phyloP scores from a whole-genome alignment of 2,113 vertebrate species.

The Mus pahari region DNA sequence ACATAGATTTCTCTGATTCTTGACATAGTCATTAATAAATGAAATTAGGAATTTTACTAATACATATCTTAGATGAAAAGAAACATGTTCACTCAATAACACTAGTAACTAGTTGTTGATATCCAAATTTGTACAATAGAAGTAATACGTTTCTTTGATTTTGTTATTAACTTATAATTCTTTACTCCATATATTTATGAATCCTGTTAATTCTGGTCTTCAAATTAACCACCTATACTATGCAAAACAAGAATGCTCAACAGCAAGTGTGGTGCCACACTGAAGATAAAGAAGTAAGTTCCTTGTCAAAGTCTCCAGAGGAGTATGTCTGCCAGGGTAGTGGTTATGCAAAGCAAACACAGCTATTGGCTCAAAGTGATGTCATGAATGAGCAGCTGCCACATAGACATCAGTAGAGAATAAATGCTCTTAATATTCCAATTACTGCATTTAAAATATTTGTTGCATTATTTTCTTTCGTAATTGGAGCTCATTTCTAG shows the following conservation, averaged over 20 bases:
- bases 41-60: background rate
- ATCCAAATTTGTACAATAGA: background rate
- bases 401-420: background rate
- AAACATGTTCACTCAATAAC: background rate
- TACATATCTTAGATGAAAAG: constrained; percentile 2
- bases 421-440: background rate
- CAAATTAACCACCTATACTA: background rate
- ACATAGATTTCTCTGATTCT: background rate
- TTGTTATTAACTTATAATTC: background rate
- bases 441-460: background rate
- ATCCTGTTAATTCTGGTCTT: background rate
- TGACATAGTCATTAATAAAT: background rate
- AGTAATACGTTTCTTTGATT: background rate
- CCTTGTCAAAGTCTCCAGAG: constrained; percentile 9
- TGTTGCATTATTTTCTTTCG: background rate
- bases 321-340: constrained; percentile 26
- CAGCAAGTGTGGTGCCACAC: background rate
- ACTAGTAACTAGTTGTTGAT: background rate
- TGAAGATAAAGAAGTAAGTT: constrained; percentile 16
- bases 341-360: background rate
- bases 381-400: background rate
- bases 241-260: background rate
- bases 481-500: background rate
- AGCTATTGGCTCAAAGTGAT: background rate
- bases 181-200: background rate